Percentiles rank a stretch among this genome's conserved stretches.
Conservation (phyloP, 2,888 invertebrate genomes). For the Amiota minor region DNA sequence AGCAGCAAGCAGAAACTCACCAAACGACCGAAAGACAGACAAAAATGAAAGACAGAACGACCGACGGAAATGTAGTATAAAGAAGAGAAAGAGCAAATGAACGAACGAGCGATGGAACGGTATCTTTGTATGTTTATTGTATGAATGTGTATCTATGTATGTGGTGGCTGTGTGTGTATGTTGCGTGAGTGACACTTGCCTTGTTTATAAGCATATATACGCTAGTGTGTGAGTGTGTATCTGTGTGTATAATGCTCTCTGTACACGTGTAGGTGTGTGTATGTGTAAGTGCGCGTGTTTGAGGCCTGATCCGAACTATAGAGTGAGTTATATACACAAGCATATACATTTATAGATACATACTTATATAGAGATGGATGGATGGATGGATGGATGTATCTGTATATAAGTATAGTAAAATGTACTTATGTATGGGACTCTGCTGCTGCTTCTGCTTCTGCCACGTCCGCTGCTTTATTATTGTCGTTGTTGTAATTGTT, state of each 20-base stretch:
- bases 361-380: constrained; percentile 24
- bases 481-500: no score
- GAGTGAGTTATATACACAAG: constrained; percentile 29
- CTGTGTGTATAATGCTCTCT: neutral
- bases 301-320: constrained; percentile 10
- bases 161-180: constrained; percentile 34
- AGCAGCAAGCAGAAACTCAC: constrained; percentile 24
- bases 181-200: constrained; percentile 16
- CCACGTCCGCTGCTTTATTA: constrained; percentile 1
- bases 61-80: neutral
- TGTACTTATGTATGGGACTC: constrained; percentile 23
- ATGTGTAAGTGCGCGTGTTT: constrained; percentile 40
- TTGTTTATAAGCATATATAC: constrained; percentile 23
- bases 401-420: constrained; percentile 25
- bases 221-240: constrained; percentile 19
- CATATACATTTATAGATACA: constrained; percentile 25
- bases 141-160: constrained; percentile 41
- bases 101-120: constrained; percentile 40
- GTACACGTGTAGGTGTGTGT: constrained; percentile 14
- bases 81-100: constrained; percentile 37
- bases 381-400: constrained; percentile 21
- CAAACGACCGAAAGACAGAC: no score
- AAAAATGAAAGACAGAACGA: neutral
- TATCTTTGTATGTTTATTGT: constrained; percentile 29
- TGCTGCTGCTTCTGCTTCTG: constrained; percentile 6